Conservation (phyloP, 1,140 invertebrate species). For the Antheraea pernyi region DNA sequence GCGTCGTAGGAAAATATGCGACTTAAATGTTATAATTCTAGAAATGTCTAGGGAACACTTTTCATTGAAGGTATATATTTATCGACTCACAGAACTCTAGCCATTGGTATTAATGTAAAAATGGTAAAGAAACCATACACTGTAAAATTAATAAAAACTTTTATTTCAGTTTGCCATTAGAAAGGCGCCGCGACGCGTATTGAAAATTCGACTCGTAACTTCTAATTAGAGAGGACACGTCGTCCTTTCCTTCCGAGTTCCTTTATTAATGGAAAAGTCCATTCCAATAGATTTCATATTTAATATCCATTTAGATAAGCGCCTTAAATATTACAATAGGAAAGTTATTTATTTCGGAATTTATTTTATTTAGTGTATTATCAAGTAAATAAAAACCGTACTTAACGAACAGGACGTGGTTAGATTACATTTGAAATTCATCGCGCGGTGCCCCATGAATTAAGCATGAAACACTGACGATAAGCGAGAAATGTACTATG, state of each 20-base stretch:
- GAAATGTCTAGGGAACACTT: no score
- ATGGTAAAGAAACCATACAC: constrained; percentile 59
- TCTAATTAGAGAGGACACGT: constrained; percentile 72
- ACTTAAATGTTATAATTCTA: no score
- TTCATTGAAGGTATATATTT: constrained; percentile 43
- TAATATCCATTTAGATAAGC: constrained; percentile 43
- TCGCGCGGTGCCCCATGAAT: constrained; percentile 53
- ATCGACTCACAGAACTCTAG: constrained; percentile 50
- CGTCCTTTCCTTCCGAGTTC: constrained; percentile 52
- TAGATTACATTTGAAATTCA: constrained; percentile 71
- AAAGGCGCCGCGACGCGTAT: constrained; percentile 48
- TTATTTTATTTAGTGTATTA: constrained; percentile 16
- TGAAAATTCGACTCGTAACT: constrained; percentile 72
- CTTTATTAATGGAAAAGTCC: constrained; percentile 69
- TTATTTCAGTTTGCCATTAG: constrained; percentile 71
- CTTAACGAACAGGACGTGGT: constrained; percentile 37
- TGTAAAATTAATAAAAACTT: constrained; percentile 71
- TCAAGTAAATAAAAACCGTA: constrained; percentile 8
- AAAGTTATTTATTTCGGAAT: constrained; percentile 6
- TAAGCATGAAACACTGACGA: constrained; percentile 48
- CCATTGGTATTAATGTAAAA: constrained; percentile 58
- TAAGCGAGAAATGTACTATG: constrained; percentile 55
- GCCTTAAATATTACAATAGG: constrained; percentile 29
- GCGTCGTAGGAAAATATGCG: no score
- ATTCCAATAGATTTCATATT: constrained; percentile 69